Base-by-base conservation (phyloP, 2,888 invertebrate species). In the Zygothrica quintamaculata region DNA sequence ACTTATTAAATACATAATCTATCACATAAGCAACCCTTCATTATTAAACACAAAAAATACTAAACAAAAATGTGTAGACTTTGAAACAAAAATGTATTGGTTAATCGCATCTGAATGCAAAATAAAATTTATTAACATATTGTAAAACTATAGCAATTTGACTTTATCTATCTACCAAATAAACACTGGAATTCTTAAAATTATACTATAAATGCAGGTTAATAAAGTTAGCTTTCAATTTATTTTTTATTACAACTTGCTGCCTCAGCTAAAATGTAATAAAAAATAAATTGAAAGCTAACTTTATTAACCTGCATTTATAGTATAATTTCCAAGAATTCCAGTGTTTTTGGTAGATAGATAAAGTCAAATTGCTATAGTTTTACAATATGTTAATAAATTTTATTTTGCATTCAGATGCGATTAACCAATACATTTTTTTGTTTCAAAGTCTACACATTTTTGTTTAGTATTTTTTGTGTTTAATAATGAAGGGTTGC, bases 341-440 rank as follows among this genome's bases (percentile, higher is more conserved):
- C n/a, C n/a, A n/a, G n/a, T n/a, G n/a, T n/a, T n/a, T n/a, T n/a
- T n/a, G n/a, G n/a, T n/a, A n/a, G n/a, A n/a, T n/a, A n/a, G n/a
- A n/a, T n/a, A n/a, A n/a, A n/a, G n/a, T n/a, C n/a, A n/a, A 26
- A 26, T 26, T 26, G n/a, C 22, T 46, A 39, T 65, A 74, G 57
- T 65, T 66, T 61, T 75, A 72, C 59, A 60, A 71, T 64, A 26
- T 6, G 26, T 26, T 26, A 6, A 26, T 29, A 61, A 50, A 55
- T 73, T 74, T 74, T 72, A 64, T 80, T 77, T 77, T 81, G 80
- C 84, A 84, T 81, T 81, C 65, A 65, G 74, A 81, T 81, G 80
- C 82, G 74, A 61, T 64, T 74, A 67, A 74, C 67, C 75, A 74
- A 81, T 74, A 84, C 78, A 81, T 64, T n/a, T n/a, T n/a, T 64